Evolutionary conservation across 2,797 vertebrate genomes (phyloP), one percentile per base, ranked within the genome.

Genomic region (Acrossocheilus fasciatus): DNA sequence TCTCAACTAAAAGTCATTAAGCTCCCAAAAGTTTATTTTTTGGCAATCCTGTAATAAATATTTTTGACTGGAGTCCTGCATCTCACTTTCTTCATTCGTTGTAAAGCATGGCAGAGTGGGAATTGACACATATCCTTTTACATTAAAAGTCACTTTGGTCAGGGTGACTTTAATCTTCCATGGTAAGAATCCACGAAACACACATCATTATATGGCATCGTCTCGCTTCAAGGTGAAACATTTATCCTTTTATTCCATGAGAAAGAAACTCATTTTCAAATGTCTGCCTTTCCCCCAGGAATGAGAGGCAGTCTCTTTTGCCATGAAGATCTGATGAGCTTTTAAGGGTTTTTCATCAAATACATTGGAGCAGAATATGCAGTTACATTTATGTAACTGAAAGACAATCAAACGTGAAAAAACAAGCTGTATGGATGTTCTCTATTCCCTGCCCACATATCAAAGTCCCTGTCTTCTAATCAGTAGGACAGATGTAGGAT

Each of bases 121-220:
- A 82, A 89, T 83, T 87, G 86, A 88, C 89, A 85, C 34, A 75
- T 54, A 77, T 83, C 74, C 73, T 85, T 89, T 89, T 87, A 87
- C 78, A 68, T 88, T 83, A 87, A 90, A 87, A 88, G 79, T 76
- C 50, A 89, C 88, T 90, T 92, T 90, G 62, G 86, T 89, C 73
- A 86, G 70, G 23, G 74, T 12, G 80, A 84, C 90, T 90, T 91
- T 91, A 85, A 91, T 88, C 87, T 90, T 81, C 85, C 81, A 86
- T 57, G 30, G 66, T 86, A 87, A 86, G 77, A 89, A 86, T 87
- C 81, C 81, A 82, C 75, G 45, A 89, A 90, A 89, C 68, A 86
- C 78, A 69, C 85, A 85, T 89, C 85, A 86, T 87, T 90, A 88
- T 81, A 82, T 59, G 43, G 75, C 80, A 43, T 39, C 64, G 57